Evolutionary conservation across 1,140 invertebrate species (phyloP).

Genomic region (Bemisia tabaci): DNA sequence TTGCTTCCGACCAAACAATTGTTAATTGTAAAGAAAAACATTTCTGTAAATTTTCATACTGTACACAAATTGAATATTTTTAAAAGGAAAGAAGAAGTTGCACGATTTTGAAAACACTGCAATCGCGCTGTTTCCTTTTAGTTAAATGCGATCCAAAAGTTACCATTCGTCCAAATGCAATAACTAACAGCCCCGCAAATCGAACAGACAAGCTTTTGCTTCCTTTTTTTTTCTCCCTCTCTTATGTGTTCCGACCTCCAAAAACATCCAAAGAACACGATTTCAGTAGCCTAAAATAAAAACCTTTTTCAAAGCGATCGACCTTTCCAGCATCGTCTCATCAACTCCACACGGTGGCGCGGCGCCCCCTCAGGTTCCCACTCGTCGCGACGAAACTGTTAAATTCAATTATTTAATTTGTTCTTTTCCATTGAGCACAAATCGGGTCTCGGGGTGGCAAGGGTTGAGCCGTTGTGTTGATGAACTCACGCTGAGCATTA

Average conservation of each 20-base stretch:
- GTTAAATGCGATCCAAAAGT: no score
- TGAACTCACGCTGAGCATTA: background rate
- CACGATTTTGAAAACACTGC: no score
- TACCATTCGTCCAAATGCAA: no score
- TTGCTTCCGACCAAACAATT: no score
- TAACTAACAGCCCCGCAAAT: no score
- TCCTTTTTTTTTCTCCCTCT: background rate
- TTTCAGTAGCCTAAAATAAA: background rate
- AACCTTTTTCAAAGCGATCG: background rate
- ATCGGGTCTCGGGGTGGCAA: background rate
- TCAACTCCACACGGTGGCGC: background rate
- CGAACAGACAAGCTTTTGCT: background rate
- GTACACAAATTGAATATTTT: no score
- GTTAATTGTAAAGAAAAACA: no score
- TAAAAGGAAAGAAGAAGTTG: no score
- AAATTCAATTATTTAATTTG: constrained; percentile 1
- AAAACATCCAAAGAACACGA: background rate
- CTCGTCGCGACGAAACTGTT: background rate
- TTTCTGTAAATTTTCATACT: no score
- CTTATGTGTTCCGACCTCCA: background rate
- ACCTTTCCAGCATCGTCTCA: background rate
- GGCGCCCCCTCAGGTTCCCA: background rate
- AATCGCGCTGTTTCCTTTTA: no score
- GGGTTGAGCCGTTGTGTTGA: background rate
- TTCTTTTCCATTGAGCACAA: background rate